A percentile compares a stretch with the other conserved stretches of the same genome.
These are phyloP conservation scores for Belonocnema kinseyi DNA, from an alignment of 1,140 invertebrate genomes.

Conservation along the genomic window DNA sequence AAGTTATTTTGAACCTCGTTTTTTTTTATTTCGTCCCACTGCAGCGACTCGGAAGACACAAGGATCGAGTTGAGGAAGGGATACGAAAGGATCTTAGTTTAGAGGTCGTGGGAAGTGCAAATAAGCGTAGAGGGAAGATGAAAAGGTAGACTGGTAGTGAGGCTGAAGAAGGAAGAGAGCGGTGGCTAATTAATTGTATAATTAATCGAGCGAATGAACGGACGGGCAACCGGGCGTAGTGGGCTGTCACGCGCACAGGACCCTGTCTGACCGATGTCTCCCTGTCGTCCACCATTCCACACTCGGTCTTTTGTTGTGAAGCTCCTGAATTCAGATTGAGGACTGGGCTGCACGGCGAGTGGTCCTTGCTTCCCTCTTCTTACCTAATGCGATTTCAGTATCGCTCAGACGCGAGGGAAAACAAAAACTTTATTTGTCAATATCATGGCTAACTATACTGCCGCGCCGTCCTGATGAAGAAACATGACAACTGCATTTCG, in stretches of 20 bases:
- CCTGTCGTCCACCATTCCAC: conserved; percentile 44
- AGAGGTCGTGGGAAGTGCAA: conserved; percentile 25
- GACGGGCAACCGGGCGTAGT: conserved; percentile 53
- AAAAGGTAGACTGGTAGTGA: not conserved
- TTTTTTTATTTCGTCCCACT: too few species aligned
- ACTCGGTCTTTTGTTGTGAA: conserved; percentile 45
- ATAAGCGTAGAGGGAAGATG: conserved; percentile 38
- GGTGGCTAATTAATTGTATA: conserved; percentile 59
- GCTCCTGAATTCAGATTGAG: conserved; percentile 44
- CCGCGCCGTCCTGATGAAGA: too few species aligned
- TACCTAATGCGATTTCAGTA: conserved; percentile 13
- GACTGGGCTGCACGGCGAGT: not conserved
- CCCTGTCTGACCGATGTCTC: conserved; percentile 58
- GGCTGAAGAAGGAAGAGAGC: conserved; percentile 35
- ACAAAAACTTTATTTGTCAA: conserved; percentile 7
- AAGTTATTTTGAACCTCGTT: too few species aligned
- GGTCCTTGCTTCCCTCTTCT: not conserved
- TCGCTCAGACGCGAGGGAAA: not conserved
- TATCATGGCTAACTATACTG: not conserved
- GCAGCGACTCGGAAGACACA: too few species aligned
- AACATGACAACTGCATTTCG: too few species aligned
- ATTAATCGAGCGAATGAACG: conserved; percentile 59
- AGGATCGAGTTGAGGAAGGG: not conserved
- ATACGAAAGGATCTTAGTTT: too few species aligned
- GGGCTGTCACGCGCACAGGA: conserved; percentile 53